phyloP scores from a whole-genome alignment of 2,888 invertebrate genomes.

The Clitarchus hookeri region DNA sequence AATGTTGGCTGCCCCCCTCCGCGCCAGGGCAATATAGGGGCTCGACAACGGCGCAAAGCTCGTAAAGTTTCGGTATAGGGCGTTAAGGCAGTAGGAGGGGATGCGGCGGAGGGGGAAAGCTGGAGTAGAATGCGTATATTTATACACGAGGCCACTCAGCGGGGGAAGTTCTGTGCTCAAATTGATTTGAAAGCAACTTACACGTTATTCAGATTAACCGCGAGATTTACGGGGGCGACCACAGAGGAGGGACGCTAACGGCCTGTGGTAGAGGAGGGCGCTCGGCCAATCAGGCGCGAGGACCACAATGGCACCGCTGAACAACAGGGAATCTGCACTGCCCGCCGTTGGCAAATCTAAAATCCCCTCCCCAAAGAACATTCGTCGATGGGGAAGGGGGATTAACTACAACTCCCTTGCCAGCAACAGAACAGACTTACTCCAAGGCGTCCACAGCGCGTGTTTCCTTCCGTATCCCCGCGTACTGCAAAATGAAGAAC shows the following conservation, averaged over 20 bases:
- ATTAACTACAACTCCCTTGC: no score
- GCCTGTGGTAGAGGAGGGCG: background rate
- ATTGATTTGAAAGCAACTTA: conserved; percentile 23
- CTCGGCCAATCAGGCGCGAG: background rate
- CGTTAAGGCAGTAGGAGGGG: background rate
- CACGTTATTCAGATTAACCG: conserved; percentile 25
- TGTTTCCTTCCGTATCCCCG: no score
- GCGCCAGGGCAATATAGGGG: background rate
- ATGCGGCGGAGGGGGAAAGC: no score
- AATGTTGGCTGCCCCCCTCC: background rate
- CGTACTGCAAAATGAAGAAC: no score
- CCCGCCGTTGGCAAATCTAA: background rate
- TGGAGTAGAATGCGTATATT: no score
- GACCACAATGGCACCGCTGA: background rate
- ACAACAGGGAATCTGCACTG: background rate
- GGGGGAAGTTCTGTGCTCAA: background rate
- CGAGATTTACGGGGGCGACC: conserved; percentile 1
- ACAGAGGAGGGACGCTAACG: background rate
- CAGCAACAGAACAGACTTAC: no score
- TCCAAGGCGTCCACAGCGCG: no score
- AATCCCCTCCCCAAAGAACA: background rate
- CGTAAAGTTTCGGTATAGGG: background rate
- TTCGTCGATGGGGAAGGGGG: background rate
- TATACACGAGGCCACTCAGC: background rate
- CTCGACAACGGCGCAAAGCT: background rate